Conservation (phyloP, 64 coral and sea anemone species). For the Dendronephthya gigantea region DNA sequence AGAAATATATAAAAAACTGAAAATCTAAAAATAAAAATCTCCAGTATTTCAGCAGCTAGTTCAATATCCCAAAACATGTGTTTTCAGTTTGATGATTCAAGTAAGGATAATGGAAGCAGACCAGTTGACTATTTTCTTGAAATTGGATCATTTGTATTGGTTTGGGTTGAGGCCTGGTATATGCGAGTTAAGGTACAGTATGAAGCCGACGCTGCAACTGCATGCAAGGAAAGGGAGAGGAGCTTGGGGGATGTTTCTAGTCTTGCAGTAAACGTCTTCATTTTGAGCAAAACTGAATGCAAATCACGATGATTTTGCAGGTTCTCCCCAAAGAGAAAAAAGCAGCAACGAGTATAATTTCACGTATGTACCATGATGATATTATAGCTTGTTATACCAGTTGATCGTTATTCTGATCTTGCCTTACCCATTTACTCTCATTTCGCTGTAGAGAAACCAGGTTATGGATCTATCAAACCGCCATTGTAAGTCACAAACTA, state of each 20-base stretch:
- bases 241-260: too few species aligned
- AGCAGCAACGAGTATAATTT: not conserved
- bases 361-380: not conserved
- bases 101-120: not conserved
- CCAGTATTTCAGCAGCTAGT: too few species aligned
- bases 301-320: not conserved
- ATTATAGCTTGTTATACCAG: not conserved
- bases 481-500: not conserved
- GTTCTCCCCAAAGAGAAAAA: not conserved
- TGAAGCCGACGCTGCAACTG: not conserved
- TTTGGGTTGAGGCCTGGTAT: not conserved
- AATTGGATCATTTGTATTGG: not conserved
- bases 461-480: not conserved
- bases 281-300: too few species aligned
- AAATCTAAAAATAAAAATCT: too few species aligned
- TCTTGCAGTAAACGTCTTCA: too few species aligned
- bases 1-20: too few species aligned
- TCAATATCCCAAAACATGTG: too few species aligned
- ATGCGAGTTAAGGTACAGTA: not conserved
- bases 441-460: not conserved
- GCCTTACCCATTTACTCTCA: not conserved
- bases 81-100: not conserved
- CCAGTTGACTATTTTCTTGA: slow-evolving; percentile 5
- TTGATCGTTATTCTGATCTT: not conserved
- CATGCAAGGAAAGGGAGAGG: too few species aligned